A percentile compares a stretch with the other conserved stretches of the same genome.
These are phyloP conservation scores for Bothrops jararaca DNA, from an alignment of 2,113 vertebrate species.

Conservation along the genomic window DNA sequence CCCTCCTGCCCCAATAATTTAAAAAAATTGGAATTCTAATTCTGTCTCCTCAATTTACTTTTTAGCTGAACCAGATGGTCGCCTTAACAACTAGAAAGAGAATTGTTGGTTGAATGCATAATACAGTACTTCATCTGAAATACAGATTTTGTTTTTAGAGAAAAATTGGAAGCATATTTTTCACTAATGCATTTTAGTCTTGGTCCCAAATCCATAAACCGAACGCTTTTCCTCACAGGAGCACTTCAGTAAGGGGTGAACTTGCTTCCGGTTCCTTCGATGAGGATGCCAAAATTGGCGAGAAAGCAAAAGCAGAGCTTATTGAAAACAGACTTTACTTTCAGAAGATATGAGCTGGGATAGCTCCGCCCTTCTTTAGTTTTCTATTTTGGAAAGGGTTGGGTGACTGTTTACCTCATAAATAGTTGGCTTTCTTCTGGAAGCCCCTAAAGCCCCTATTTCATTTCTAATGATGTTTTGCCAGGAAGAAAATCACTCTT, in stretches of 20 bases:
- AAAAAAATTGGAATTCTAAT: background rate
- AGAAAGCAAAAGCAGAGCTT: background rate
- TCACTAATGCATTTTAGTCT: background rate
- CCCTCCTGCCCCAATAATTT: background rate
- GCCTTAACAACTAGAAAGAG: background rate
- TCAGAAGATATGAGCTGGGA: background rate
- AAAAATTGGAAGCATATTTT: background rate
- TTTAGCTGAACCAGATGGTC: background rate
- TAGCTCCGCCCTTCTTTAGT: background rate
- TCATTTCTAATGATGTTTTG: background rate
- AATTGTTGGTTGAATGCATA: conserved; percentile 1
- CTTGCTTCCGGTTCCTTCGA: background rate
- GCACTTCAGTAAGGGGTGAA: background rate
- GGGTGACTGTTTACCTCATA: background rate
- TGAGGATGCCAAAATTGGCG: background rate
- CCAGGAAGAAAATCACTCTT: background rate
- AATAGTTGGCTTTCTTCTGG: background rate
- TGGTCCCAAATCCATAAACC: background rate
- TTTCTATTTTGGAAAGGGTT: background rate
- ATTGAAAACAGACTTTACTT: background rate
- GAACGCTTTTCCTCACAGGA: background rate
- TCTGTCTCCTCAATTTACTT: background rate
- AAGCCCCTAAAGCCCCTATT: background rate
- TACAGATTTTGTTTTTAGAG: background rate
- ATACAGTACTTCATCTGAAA: conserved; percentile 4